Evolutionary conservation across 2,797 vertebrate species (phyloP).

Genomic region (Manis javanica): DNA sequence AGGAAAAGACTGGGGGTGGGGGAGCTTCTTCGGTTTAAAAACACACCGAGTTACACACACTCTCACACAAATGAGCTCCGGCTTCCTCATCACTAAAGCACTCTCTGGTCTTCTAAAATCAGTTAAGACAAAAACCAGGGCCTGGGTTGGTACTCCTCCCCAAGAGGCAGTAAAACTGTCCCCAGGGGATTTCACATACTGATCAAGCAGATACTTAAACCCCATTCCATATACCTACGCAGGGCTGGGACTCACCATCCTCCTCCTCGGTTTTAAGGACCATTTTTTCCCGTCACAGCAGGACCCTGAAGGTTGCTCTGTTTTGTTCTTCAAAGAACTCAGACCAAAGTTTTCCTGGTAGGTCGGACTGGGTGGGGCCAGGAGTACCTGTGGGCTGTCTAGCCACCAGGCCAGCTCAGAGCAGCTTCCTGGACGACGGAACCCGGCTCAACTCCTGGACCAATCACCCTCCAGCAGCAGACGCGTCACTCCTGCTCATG

Average conservation of each 20-base stretch:
- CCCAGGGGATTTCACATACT: accelerated
- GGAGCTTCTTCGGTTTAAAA: neutral
- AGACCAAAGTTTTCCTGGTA: neutral
- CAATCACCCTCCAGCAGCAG: slow-evolving; percentile 51
- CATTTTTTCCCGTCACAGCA: slow-evolving; percentile 62
- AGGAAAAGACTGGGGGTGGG: neutral
- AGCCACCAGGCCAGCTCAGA: slow-evolving; percentile 69
- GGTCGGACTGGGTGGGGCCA: neutral
- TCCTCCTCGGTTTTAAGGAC: slow-evolving; percentile 70
- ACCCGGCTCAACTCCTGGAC: neutral
- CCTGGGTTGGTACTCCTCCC: neutral
- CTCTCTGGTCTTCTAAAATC: neutral
- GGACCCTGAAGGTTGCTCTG: neutral
- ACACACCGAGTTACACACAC: neutral
- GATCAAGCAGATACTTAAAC: too few relatives aligned
- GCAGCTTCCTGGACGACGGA: neutral
- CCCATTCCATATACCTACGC: accelerated
- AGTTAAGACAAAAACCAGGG: neutral
- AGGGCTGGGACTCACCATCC: slow-evolving; percentile 58
- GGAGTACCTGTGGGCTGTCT: neutral
- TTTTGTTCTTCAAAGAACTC: neutral
- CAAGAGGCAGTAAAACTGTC: neutral
- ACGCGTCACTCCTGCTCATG: neutral
- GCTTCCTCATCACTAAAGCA: neutral
- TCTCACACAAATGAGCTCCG: neutral